Evolutionary conservation across 2,113 vertebrate genomes (phyloP), one percentile per base, ranked within the genome.

Genomic region (Calyptommatus sinebrachiatus): DNA sequence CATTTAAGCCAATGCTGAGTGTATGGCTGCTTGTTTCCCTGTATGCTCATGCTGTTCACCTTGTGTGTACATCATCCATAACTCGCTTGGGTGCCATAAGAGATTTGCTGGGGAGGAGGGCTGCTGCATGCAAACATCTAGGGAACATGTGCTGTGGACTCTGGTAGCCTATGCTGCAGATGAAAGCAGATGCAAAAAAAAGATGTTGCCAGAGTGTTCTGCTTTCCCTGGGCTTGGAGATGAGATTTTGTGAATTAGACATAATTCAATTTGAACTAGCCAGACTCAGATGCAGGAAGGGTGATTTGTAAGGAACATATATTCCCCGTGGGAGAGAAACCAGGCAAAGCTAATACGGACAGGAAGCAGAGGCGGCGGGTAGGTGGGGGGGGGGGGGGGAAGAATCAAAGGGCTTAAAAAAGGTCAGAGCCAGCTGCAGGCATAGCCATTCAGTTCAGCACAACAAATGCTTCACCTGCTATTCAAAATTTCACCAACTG

Each of bases 371-470:
- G 66, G 53, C 18, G 14, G n/a, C n/a, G n/a, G n/a, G n/a, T n/a
- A n/a, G n/a, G n/a, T n/a, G n/a, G n/a, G n/a, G n/a, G n/a, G n/a
- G 53, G 26, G 46, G 24, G 35, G 61, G 21, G 5, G 9, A 35
- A 45, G 21, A 2, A 5, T 28, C 46, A 61, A 29, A 71, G 60
- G 28, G 5, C 8, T 62, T 28, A 28, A 31, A 10, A 14, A 73
- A 69, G 66, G 71, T 61, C 82, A 62, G 50, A 50, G 63, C 70
- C 48, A 62, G 62, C 61, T 73, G 62, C 22, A 73, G 73, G 63
- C n/a, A 20, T 28, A 62, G 53, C 22, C 2, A 1, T 28, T 41
- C 31, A 7, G 41, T 12, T 66, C 35, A 5, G 53, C 63, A 62
- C 53, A 46, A n/a, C 35, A 62, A 68, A 26, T 26, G 53, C 26